Base-by-base conservation (phyloP, 2,888 invertebrate species). In the Andrena marginata region DNA sequence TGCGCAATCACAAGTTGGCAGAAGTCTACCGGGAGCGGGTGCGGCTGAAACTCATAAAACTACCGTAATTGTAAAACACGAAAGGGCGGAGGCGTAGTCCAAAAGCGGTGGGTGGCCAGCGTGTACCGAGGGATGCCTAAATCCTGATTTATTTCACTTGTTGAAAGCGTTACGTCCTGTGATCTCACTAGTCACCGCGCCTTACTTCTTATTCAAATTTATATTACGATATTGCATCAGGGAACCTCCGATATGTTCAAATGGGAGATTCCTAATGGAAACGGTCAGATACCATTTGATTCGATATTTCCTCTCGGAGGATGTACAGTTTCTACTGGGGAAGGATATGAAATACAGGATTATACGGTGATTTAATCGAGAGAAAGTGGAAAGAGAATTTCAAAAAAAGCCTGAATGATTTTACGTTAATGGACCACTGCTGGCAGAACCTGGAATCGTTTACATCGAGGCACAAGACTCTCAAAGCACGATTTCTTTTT, bases 1-100 rank as follows among this genome's bases (percentile, higher is more conserved):
- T 92, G 90, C 91, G 92, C 92, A 92, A 92, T 92, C 92, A 92
- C 91, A 92, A 92, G 90, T 92, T 92, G 91, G 89, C 85, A 86
- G 89, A 92, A 92, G 91, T 91, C 89, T 87, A 88, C 87, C 82
- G 84, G 87, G 88, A 88, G 86, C 84, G 86, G 85, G 89, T 62
- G 87, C 82, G 82, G 80, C 82, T 77, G 91, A 87, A 92, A 92
- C 92, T 92, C 92, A 92, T 92, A 92, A 92, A 92, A 92, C 92
- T 92, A 91, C 89, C 85, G 91, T 92, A 92, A 92, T 92, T 92
- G 92, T 92, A 92, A 92, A 91, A 92, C 90, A 91, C 89, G 89
- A 89, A 89, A 87, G 88, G 84, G 85, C 82, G 87, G 72, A 77
- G 84, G 85, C 77, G 86, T 79, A 67, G 67, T 75, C 76, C 54